Conservation (phyloP, 2,797 vertebrate species). For the Monodelphis domestica region DNA sequence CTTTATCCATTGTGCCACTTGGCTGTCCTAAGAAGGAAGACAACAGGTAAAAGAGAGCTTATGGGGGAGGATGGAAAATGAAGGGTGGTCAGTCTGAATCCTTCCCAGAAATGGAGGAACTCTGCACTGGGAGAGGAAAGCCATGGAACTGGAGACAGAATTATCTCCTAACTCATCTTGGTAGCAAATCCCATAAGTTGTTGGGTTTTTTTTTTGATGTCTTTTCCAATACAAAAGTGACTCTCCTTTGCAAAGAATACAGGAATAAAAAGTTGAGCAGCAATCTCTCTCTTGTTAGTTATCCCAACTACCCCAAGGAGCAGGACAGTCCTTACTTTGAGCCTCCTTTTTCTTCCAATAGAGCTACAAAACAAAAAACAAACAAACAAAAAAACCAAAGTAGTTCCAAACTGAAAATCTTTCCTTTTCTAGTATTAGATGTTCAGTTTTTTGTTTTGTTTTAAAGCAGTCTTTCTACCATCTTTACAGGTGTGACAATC, state of each 20-base stretch:
- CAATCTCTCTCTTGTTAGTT: neutral
- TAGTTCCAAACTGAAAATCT: neutral
- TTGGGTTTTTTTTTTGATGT: too few species aligned
- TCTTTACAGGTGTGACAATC: neutral
- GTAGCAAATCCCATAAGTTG: neutral
- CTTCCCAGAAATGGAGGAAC: neutral
- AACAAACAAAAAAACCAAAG: neutral
- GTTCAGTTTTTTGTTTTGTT: neutral
- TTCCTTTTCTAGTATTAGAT: neutral
- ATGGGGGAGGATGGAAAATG: neutral
- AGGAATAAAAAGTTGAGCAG: neutral
- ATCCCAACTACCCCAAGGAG: neutral
- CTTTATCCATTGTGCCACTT: too few species aligned
- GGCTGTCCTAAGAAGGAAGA: too few species aligned
- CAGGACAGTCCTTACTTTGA: neutral
- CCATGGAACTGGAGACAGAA: neutral
- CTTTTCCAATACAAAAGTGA: neutral
- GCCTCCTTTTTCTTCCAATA: neutral
- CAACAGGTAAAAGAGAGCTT: neutral
- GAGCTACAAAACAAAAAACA: neutral
- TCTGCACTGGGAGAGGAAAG: neutral
- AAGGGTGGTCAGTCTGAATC: neutral
- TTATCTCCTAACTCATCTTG: neutral
- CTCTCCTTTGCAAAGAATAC: neutral
- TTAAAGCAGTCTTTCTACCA: neutral